Conservation (phyloP, 2,797 vertebrate genomes). For the Potorous gilbertii region DNA sequence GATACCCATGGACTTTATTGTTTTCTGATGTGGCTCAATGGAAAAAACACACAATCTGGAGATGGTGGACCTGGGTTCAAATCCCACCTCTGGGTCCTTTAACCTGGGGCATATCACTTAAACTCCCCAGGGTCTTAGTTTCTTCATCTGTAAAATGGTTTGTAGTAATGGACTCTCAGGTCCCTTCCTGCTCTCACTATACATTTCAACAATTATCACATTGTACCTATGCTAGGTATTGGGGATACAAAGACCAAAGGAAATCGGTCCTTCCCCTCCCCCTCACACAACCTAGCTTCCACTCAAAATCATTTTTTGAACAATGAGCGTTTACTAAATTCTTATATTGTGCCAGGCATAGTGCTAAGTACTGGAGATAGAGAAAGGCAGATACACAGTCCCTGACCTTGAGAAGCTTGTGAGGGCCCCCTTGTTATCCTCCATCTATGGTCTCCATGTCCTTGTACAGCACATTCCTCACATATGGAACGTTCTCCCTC, state of each 20-base stretch:
- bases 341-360: neutral
- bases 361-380: neutral
- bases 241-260: neutral
- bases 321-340: neutral
- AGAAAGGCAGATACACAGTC: neutral
- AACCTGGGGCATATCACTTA: neutral
- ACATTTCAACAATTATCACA: neutral
- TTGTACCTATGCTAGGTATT: fast-evolving
- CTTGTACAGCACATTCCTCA: neutral
- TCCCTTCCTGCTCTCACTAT: neutral
- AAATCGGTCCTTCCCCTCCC: neutral
- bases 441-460: neutral
- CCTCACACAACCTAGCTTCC: neutral
- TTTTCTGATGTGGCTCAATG: neutral
- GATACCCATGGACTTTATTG: neutral
- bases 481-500: neutral
- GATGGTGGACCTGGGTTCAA: too few species aligned
- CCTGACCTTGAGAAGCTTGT: neutral
- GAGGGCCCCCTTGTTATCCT: neutral
- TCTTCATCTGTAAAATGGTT: neutral
- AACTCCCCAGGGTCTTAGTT: neutral
- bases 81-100: neutral
- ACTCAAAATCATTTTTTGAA: neutral
- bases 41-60: too few species aligned
- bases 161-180: neutral